Evolutionary conservation across 1,140 invertebrate species (phyloP).

Genomic region (Stegodyphus mimosarum): DNA sequence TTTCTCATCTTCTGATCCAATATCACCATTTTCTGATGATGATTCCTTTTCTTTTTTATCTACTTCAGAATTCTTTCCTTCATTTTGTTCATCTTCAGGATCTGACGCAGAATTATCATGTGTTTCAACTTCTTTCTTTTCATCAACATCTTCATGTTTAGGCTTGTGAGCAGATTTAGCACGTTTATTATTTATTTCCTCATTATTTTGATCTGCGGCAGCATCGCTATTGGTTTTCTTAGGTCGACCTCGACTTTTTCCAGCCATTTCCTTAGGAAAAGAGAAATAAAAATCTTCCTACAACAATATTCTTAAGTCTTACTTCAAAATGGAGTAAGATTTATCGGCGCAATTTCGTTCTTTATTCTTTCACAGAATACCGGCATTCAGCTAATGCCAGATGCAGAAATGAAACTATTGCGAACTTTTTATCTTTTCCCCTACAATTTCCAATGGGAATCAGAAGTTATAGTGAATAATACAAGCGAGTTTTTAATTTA

Average conservation of each 20-base stretch:
- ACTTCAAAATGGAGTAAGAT: no score
- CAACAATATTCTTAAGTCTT: no score
- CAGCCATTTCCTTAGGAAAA: neutral
- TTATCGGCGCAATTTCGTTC: no score
- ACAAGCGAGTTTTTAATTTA: no score
- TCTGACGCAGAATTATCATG: neutral
- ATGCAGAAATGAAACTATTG: no score
- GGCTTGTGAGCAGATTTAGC: neutral
- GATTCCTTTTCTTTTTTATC: neutral
- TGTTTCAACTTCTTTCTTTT: neutral
- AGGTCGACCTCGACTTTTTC: neutral
- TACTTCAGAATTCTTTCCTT: conserved; percentile 3
- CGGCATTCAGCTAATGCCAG: no score
- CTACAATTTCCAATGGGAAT: no score
- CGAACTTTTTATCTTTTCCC: no score
- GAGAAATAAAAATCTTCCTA: no score
- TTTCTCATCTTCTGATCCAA: neutral
- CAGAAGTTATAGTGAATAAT: no score
- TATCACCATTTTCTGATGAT: no score
- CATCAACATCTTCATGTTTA: neutral
- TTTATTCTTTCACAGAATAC: no score
- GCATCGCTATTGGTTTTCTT: neutral
- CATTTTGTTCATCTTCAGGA: neutral
- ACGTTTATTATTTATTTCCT: neutral
- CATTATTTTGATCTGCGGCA: neutral